Base-by-base conservation (phyloP, 2,113 vertebrate species). In the Scartelaos histophorus region DNA sequence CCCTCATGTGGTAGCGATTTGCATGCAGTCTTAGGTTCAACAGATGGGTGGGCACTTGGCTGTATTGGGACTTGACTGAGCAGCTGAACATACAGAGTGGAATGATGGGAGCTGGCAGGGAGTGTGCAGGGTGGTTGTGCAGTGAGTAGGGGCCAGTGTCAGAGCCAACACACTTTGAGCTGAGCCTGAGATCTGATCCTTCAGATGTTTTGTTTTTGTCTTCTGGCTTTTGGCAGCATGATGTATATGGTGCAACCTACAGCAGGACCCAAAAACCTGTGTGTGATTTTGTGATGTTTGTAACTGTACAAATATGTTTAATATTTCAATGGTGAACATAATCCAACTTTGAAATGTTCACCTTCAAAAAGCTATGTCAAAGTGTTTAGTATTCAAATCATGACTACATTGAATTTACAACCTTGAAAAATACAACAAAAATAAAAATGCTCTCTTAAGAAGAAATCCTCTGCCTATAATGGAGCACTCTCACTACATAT, bases 21-120 rank as follows among this genome's bases (percentile, higher is more conserved):
- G 81, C 87, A 84, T 82, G 81, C 84, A 29, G 71, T 82, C 74
- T 82, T 78, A 76, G 69, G 78, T 71, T 88, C 82, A 85, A 79
- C 87, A 87, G 86, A 88, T 82, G 80, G 84, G 54, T 71, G 77
- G 67, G 69, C 79, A 74, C 79, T 86, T 78, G 78, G 76, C 80
- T 80, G 75, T 71, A 82, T 77, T 75, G 78, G 45, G 73, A 78
- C 82, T 80, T 77, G 87, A 86, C 76, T 66, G 70, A 34, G 78
- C 84, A 82, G 84, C 84, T 78, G 84, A 85, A 86, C 79, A 75
- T 71, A 76, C 83, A 82, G 24, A n/a, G 5, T 57, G 70, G 73
- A 82, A 13, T 76, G 81, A 80, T 34, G 75, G 61, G 74, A 73
- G 71, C 75, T 83, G 75, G 78, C 74, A 62, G 57, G 16, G 49